These are phyloP conservation scores for Caenorhabditis briggsae DNA, from an alignment of 1,140 invertebrate species.

Conservation along the genomic window DNA sequence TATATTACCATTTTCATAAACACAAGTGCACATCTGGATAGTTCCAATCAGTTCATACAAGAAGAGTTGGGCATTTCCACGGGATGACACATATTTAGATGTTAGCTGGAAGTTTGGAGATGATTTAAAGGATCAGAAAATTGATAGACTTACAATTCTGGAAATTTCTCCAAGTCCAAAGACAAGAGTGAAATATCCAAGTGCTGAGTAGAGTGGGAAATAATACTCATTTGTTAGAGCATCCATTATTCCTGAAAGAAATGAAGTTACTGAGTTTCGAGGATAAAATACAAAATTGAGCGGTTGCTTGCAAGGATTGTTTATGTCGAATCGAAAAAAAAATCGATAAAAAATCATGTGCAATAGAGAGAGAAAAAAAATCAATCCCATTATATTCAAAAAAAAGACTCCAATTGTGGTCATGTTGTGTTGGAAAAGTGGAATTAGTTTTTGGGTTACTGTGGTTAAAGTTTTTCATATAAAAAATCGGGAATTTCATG, in stretches of 20 bases:
- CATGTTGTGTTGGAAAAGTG: no score
- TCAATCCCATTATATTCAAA: no score
- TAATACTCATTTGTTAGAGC: not conserved
- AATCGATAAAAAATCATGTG: no score
- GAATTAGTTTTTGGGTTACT: no score
- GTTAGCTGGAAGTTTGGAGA: slow-evolving; percentile 39
- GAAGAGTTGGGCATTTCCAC: slow-evolving; percentile 60
- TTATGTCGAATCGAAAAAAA: no score
- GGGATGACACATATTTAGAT: slow-evolving; percentile 28
- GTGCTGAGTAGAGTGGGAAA: slow-evolving; percentile 39
- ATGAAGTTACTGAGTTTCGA: no score
- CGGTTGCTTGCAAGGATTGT: no score
- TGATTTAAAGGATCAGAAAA: not conserved
- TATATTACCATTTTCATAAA: slow-evolving; percentile 73
- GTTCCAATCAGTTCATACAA: slow-evolving; percentile 73
- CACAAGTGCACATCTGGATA: slow-evolving; percentile 76
- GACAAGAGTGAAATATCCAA: slow-evolving; percentile 37
- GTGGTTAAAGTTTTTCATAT: no score
- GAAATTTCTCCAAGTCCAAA: slow-evolving; percentile 30
- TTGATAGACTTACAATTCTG: slow-evolving; percentile 44
- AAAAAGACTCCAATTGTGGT: no score
- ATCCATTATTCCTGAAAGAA: slow-evolving; percentile 26
- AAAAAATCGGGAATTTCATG: no score
- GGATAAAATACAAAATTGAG: no score
- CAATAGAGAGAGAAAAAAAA: no score